Conservation (phyloP, 92 coral and sea anemone genomes). For the Paragorgia papillata region DNA sequence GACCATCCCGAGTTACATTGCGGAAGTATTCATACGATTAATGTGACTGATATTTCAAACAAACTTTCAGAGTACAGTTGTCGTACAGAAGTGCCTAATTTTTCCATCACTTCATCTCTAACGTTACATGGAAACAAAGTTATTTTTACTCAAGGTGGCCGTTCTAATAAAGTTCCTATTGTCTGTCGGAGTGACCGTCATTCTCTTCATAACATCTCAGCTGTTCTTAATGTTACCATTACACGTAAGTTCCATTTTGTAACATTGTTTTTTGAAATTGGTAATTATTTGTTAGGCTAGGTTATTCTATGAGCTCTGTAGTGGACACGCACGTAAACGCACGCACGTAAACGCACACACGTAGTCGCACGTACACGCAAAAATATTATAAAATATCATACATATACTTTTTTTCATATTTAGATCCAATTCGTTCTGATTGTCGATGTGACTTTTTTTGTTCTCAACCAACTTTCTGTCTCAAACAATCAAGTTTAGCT, state of each 20-base stretch:
- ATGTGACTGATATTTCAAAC: neutral
- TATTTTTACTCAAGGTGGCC: conserved; percentile 1
- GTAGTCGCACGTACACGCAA: too few relatives aligned
- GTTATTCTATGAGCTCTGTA: too few relatives aligned
- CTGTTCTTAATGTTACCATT: conserved; percentile 1
- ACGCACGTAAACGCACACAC: too few relatives aligned
- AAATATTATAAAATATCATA: too few relatives aligned
- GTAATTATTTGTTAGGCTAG: too few relatives aligned
- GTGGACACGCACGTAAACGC: too few relatives aligned
- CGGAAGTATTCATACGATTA: neutral
- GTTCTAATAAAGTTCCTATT: conserved; percentile 15
- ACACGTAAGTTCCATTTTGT: neutral
- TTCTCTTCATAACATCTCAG: conserved; percentile 5
- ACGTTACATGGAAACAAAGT: conserved; percentile 3
- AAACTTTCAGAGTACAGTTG: conserved; percentile 14
- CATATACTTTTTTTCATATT: too few relatives aligned
- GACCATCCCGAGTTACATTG: conserved; percentile 38
- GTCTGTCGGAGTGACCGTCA: conserved; percentile 6
- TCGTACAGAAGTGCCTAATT: neutral
- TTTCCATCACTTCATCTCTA: neutral
- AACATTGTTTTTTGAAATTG: too few relatives aligned
- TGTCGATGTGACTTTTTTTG: too few relatives aligned
- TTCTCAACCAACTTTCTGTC: too few relatives aligned
- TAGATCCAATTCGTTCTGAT: neutral
- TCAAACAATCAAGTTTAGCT: too few relatives aligned